A percentile compares a stretch with the other conserved stretches of the same genome.
phyloP scores from a whole-genome alignment of 1,140 invertebrate genomes.

The Drosophila punjabiensis region DNA sequence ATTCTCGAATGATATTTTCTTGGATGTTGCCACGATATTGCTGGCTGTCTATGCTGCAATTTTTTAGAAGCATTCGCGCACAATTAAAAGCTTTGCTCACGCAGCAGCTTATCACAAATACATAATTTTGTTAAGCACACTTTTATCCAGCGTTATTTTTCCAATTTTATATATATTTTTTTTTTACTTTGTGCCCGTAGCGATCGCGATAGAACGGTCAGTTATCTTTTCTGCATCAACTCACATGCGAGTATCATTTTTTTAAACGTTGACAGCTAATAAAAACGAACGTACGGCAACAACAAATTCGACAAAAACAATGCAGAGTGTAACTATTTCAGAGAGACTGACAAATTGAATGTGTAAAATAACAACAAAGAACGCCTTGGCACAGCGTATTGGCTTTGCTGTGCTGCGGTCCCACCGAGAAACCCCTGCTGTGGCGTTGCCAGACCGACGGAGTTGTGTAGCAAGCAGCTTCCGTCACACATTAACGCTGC shows the following conservation, averaged over 20 bases:
- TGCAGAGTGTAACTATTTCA: background rate
- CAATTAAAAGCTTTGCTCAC: slow-evolving; percentile 63
- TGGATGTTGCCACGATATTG: slow-evolving; percentile 2
- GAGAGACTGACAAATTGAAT: background rate
- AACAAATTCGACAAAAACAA: slow-evolving; percentile 37
- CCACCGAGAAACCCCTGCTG: background rate
- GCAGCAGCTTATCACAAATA: slow-evolving; percentile 65
- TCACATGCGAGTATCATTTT: slow-evolving; percentile 16
- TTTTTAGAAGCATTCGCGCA: slow-evolving; percentile 43
- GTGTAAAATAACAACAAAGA: background rate
- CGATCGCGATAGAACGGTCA: slow-evolving; percentile 14
- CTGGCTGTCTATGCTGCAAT: slow-evolving; percentile 31
- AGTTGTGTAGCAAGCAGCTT: background rate
- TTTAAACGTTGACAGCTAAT: slow-evolving; percentile 12
- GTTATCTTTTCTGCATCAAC: slow-evolving; percentile 1
- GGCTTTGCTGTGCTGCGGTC: background rate
- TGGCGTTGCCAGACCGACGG: background rate
- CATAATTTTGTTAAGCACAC: slow-evolving; percentile 26
- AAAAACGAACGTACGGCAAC: slow-evolving; percentile 30
- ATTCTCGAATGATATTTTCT: slow-evolving; percentile 5
- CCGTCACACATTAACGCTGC: background rate
- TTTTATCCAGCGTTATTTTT: slow-evolving; percentile 10
- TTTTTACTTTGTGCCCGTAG: background rate
- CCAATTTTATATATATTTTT: background rate
- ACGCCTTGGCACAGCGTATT: background rate